A percentile compares a stretch with the other conserved stretches of the same genome.
These are phyloP conservation scores for Archegozetes longisetosus DNA, from an alignment of 1,140 invertebrate species.

Conservation along the genomic window DNA sequence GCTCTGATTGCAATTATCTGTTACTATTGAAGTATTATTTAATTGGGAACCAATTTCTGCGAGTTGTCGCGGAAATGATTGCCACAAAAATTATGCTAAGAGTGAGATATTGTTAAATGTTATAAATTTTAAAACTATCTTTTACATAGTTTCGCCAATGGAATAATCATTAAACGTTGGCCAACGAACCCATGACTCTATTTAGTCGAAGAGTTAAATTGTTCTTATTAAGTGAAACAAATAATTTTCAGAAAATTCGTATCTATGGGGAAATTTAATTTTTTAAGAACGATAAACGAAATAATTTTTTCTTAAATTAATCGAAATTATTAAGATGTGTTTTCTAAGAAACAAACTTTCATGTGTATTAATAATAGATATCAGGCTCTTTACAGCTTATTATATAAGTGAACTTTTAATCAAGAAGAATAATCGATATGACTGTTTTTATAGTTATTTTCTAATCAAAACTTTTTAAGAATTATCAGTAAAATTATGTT, in stretches of 20 bases:
- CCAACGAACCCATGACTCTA: constrained; percentile 12
- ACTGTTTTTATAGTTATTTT: no score
- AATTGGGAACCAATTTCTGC: not conserved
- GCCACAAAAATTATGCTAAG: not conserved
- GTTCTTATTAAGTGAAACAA: constrained; percentile 20
- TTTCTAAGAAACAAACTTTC: no score
- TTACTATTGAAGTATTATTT: not conserved
- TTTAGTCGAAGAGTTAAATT: constrained; percentile 19
- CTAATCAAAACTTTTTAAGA: no score
- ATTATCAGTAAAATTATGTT: no score
- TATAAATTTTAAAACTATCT: constrained; percentile 17
- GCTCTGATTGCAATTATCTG: not conserved
- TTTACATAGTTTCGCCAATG: constrained; percentile 16
- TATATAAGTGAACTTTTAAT: no score
- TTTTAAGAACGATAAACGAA: no score
- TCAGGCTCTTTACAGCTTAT: no score
- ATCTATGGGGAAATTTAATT: constrained; percentile 15
- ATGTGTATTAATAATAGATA: no score
- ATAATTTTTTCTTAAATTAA: no score
- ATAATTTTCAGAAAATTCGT: constrained; percentile 17
- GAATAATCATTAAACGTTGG: constrained; percentile 14
- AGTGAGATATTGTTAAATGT: not conserved
- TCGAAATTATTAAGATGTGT: no score
- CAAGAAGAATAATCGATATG: no score
- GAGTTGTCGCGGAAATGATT: not conserved